These are phyloP conservation scores for Diadumene lineata DNA, from an alignment of 92 coral and sea anemone species.

Conservation along the genomic window DNA sequence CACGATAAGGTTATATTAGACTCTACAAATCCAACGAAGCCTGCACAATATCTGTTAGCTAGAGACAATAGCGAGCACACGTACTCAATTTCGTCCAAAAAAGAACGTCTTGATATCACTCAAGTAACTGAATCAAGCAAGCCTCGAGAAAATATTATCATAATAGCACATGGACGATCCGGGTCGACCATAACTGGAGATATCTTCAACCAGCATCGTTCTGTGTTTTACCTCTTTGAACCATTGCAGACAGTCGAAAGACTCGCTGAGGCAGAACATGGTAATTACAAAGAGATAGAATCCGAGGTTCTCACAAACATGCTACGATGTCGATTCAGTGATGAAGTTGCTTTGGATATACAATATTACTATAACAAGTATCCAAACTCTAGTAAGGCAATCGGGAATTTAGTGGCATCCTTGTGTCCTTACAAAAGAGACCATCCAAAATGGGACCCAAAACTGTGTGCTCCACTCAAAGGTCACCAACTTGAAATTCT, in stretches of 20 bases:
- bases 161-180: constrained; percentile 47
- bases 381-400: constrained; percentile 19
- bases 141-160: constrained; percentile 21
- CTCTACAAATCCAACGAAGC: too few species aligned
- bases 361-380: constrained; percentile 13
- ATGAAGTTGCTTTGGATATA: not conserved
- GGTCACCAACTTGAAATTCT: constrained; percentile 1
- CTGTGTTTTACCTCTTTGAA: constrained; percentile 39
- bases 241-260: constrained; percentile 44
- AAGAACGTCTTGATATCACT: too few species aligned
- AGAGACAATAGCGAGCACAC: too few species aligned
- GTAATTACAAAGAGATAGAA: constrained; percentile 19
- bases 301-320: constrained; percentile 20
- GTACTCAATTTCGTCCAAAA: too few species aligned
- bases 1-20: too few species aligned
- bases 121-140: too few species aligned
- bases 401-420: constrained; percentile 26
- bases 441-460: constrained; percentile 37
- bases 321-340: constrained; percentile 27
- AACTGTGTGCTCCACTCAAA: constrained; percentile 25
- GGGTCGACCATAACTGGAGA: constrained; percentile 31
- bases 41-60: too few species aligned
- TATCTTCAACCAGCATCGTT: constrained; percentile 31
- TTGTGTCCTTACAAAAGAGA: constrained; percentile 32
- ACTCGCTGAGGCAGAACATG: not conserved